Evolutionary conservation across 2,888 invertebrate species (phyloP).

Genomic region (Dynastes tityus): DNA sequence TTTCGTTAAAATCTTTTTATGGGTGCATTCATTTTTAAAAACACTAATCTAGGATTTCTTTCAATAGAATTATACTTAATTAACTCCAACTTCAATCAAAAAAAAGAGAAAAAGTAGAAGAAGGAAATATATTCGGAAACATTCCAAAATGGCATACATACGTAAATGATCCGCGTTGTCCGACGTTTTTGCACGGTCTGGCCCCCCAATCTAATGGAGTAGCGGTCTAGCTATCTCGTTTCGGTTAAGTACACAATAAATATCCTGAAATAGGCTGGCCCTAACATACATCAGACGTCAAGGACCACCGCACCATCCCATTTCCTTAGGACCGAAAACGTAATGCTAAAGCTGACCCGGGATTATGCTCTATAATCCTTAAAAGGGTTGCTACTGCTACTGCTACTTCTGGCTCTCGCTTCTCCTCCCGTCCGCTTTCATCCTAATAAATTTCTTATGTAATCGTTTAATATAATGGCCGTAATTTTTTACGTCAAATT

Average conservation of each 20-base stretch:
- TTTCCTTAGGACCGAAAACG: constrained; percentile 67
- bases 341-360: constrained; percentile 58
- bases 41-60: too few relatives aligned
- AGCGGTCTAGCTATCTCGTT: constrained; percentile 63
- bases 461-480: constrained; percentile 49
- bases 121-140: constrained; percentile 20
- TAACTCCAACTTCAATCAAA: background rate
- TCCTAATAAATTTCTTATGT: constrained; percentile 51
- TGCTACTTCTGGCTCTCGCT: constrained; percentile 6
- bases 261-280: constrained; percentile 68
- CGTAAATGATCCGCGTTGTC: constrained; percentile 38
- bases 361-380: constrained; percentile 53
- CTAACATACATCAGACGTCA: constrained; percentile 68
- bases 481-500: constrained; percentile 45
- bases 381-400: constrained; percentile 47
- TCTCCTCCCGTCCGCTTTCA: constrained; percentile 10
- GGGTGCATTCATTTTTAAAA: too few relatives aligned
- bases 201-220: constrained; percentile 50
- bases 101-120: background rate
- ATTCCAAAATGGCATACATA: constrained; percentile 13
- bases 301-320: constrained; percentile 65
- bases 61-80: background rate
- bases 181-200: constrained; percentile 45
- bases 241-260: constrained; percentile 71
- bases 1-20: too few relatives aligned